These are phyloP conservation scores for Malthinus seriepunctatus DNA, from an alignment of 2,888 invertebrate genomes.

Conservation along the genomic window DNA sequence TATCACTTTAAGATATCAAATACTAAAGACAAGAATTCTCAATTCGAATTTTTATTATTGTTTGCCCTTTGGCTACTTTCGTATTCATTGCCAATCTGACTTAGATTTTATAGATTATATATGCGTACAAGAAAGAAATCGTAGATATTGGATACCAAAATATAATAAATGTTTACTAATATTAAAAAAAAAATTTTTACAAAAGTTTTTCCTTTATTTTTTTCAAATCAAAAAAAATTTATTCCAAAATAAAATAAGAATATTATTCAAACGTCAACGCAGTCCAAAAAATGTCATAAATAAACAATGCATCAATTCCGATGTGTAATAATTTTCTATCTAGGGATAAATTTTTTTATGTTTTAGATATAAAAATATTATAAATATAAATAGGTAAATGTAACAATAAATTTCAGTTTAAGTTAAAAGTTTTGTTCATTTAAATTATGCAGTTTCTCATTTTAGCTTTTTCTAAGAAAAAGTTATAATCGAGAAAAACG, in stretches of 20 bases:
- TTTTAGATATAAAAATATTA: too few relatives aligned
- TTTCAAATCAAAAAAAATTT: too few relatives aligned
- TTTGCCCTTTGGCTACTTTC: constrained; percentile 19
- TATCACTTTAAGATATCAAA: constrained; percentile 1
- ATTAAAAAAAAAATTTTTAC: background rate
- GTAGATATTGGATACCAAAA: constrained; percentile 2
- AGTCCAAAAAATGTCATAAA: constrained; percentile 2
- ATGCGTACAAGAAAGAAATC: background rate
- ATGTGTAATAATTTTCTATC: constrained; percentile 1
- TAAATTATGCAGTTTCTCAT: too few relatives aligned
- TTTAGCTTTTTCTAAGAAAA: too few relatives aligned
- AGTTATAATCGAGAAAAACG: too few relatives aligned
- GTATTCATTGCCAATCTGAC: constrained; percentile 17
- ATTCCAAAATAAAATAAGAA: background rate
- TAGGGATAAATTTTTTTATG: constrained; percentile 3
- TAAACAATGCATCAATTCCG: background rate
- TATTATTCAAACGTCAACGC: background rate
- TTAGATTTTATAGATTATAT: constrained; percentile 14
- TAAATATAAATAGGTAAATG: too few relatives aligned
- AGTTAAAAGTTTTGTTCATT: too few relatives aligned
- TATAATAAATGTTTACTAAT: constrained; percentile 3
- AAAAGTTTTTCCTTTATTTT: too few relatives aligned
- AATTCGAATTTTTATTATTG: constrained; percentile 18
- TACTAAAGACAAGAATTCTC: constrained; percentile 6
- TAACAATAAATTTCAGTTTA: too few relatives aligned